Percentiles rank a stretch among this genome's conserved stretches.
phyloP scores from a whole-genome alignment of 1,140 invertebrate genomes.

The Nephotettix cincticeps region DNA sequence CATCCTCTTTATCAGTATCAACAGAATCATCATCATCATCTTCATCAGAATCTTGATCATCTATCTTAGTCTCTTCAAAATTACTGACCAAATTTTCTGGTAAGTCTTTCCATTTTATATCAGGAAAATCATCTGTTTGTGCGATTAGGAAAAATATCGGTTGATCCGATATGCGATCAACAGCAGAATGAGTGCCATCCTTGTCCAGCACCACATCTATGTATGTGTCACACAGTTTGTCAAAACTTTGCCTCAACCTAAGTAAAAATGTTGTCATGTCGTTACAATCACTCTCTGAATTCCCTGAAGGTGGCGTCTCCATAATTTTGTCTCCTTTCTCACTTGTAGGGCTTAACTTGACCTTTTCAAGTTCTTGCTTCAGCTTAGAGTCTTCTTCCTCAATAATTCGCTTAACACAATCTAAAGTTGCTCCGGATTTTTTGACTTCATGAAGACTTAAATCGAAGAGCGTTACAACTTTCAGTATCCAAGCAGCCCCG shows the following conservation, averaged over 20 bases:
- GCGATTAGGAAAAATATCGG: constrained; percentile 64
- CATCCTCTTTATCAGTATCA: constrained; percentile 28
- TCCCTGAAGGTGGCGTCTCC: background rate
- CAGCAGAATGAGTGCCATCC: constrained; percentile 54
- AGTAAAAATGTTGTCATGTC: constrained; percentile 43
- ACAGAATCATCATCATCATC: constrained; percentile 10
- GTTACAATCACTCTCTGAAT: constrained; percentile 24
- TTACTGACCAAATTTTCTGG: constrained; percentile 20
- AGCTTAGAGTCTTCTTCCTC: constrained; percentile 48
- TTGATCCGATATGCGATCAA: constrained; percentile 59
- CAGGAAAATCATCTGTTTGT: constrained; percentile 60
- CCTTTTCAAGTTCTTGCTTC: constrained; percentile 21
- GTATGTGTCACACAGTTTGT: constrained; percentile 61
- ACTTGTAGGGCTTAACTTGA: constrained; percentile 52
- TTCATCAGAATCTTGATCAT: constrained; percentile 12
- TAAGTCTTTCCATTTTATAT: constrained; percentile 48
- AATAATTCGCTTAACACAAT: constrained; percentile 65
- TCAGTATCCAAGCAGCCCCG: constrained; percentile 87
- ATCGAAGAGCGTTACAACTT: constrained; percentile 83
- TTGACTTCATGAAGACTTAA: constrained; percentile 66
- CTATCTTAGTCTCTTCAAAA: constrained; percentile 27
- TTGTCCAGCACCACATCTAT: constrained; percentile 60
- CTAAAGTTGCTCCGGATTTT: constrained; percentile 58
- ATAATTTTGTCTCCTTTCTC: constrained; percentile 45
- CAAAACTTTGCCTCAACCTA: constrained; percentile 53